Base-by-base conservation (phyloP, 2,797 vertebrate species). In the Furcifer pardalis region DNA sequence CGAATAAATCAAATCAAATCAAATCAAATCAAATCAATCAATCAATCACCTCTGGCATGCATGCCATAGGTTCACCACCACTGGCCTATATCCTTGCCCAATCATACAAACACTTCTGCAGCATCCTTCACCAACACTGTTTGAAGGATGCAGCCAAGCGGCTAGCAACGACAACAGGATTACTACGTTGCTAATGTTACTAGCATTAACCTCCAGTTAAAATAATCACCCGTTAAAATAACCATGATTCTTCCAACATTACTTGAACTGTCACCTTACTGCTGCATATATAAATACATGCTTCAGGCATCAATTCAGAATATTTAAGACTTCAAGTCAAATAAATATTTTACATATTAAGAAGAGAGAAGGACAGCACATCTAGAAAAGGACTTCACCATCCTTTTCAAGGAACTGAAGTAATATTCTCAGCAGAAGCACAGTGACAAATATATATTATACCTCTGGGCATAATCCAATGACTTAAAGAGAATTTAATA, bases 401-500 rank as follows among this genome's bases (percentile, higher is more conserved):
- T 32, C 44, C 37, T 40, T 77, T 77, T 71, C 65, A 60, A 84
- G 75, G 65, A 77, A 77, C 65, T 21, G 44, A n/a, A 78, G 56
- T 59, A 44, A 60, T 84, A 59, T n/a, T 66, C 30, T 77, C 72
- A 65, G 32, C n/a, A 52, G 32, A 27, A 49, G 42, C 46, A 27
- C 46, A 59, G 69, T 87, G 84, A 79, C n/a, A 44, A 68, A 60
- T 40, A 49, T 32, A 66, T 68, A 66, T 12, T 87, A 72, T 83
- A 44, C 56, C 82, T 85, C 32, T 85, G 71, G 78, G 52, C n/a
- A 42, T 7, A 82, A 83, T 68, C n/a, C 40, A 82, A 52, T 79
- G 59, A 17, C 15, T 68, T 72, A 77, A 77, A 59, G 75, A 44
- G 74, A 84, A 77, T 84, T 71, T 77, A 84, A 84, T 79, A 74